These are phyloP conservation scores for Spodoptera picta DNA, from an alignment of 2,888 invertebrate species.

Conservation along the genomic window DNA sequence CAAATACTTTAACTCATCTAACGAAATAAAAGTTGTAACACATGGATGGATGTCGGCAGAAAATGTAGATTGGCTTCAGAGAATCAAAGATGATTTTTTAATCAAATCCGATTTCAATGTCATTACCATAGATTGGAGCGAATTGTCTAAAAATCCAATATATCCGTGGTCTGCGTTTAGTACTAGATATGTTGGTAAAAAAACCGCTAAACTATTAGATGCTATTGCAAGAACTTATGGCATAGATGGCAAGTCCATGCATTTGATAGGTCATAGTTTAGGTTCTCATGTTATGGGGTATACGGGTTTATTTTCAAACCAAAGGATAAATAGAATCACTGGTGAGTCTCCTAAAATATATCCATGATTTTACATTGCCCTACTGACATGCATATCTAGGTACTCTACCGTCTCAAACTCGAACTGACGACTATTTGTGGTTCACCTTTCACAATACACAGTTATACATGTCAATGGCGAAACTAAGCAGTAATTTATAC, in stretches of 20 bases:
- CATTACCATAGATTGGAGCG: conserved; percentile 84
- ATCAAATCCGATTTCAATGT: conserved; percentile 82
- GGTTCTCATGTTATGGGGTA: conserved; percentile 90
- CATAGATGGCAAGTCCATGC: conserved; percentile 64
- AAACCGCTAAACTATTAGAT: conserved; percentile 70
- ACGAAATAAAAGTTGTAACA: conserved; percentile 83
- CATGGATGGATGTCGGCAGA: conserved; percentile 87
- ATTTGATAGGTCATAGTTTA: conserved; percentile 88
- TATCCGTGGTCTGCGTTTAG: conserved; percentile 81
- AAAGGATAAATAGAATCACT: conserved; percentile 88
- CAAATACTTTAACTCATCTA: conserved; percentile 75
- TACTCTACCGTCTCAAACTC: too few relatives aligned
- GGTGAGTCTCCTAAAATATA: conserved; percentile 71
- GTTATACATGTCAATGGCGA: too few relatives aligned
- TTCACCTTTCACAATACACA: too few relatives aligned
- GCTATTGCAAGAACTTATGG: conserved; percentile 63
- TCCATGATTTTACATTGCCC: too few relatives aligned
- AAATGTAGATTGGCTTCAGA: conserved; percentile 72
- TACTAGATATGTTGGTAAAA: conserved; percentile 81
- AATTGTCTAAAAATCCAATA: conserved; percentile 73
- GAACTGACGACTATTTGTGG: too few relatives aligned
- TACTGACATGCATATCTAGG: too few relatives aligned
- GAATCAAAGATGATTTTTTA: conserved; percentile 81
- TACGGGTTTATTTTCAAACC: conserved; percentile 83
- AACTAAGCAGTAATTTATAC: too few relatives aligned